Conservation (phyloP, 2,797 vertebrate species). For the Lepilemur septentrionalis region DNA sequence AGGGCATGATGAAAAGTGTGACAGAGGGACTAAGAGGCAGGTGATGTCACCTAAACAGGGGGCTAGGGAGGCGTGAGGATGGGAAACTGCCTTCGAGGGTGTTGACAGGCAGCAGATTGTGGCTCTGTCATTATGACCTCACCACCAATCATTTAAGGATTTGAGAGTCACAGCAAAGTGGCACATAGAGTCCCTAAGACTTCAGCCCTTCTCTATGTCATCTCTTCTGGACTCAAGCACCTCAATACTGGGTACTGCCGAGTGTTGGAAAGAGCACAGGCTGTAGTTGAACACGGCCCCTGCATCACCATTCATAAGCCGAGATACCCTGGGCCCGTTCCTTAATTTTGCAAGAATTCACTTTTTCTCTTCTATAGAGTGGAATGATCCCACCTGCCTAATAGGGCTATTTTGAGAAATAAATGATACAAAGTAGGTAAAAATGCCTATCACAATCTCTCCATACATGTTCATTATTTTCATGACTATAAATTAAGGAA, state of each 20-base stretch:
- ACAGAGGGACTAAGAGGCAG: background rate
- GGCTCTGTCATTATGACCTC: background rate
- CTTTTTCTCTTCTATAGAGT: background rate
- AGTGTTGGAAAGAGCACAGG: background rate
- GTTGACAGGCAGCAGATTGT: fast-evolving
- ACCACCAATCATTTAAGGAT: background rate
- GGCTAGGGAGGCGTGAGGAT: fast-evolving
- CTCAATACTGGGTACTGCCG: fast-evolving
- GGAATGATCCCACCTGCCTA: background rate
- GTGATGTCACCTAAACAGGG: background rate
- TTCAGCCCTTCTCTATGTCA: too few species aligned
- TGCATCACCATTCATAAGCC: background rate
- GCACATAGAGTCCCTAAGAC: fast-evolving
- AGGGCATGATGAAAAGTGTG: background rate
- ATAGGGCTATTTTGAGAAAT: background rate
- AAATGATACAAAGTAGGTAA: background rate
- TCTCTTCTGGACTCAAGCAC: background rate
- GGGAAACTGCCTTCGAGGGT: background rate
- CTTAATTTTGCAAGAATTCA: background rate
- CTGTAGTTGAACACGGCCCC: background rate
- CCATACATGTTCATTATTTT: background rate
- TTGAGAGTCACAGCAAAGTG: background rate
- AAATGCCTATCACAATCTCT: background rate
- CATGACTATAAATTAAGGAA: background rate
- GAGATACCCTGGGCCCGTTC: background rate